Conservation (phyloP, 2,113 vertebrate species). For the Steatornis caripensis region DNA sequence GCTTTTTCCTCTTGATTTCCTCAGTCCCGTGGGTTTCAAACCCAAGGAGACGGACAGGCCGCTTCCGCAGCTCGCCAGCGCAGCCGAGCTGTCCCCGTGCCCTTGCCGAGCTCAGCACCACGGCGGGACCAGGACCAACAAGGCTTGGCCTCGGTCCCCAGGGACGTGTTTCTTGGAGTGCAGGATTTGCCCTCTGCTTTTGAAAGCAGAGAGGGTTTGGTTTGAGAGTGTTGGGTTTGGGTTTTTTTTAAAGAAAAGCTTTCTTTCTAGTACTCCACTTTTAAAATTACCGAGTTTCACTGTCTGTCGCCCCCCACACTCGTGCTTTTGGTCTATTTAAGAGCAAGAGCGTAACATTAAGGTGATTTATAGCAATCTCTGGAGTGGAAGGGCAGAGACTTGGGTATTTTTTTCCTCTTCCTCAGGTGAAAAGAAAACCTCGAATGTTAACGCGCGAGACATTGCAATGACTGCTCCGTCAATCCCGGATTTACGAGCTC, state of each 20-base stretch:
- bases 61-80: too few relatives aligned
- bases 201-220: too few relatives aligned
- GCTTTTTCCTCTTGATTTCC: too few relatives aligned
- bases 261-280: neutral
- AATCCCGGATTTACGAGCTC: constrained; percentile 48
- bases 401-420: neutral
- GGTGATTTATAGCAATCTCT: constrained; percentile 56
- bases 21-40: too few relatives aligned
- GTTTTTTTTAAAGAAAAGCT: neutral
- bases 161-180: neutral
- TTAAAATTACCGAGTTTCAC: neutral
- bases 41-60: too few relatives aligned
- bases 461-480: neutral
- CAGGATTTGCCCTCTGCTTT: too few relatives aligned
- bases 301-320: neutral
- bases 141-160: fast-evolving
- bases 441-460: constrained; percentile 8
- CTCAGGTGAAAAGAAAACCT: constrained; percentile 61
- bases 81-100: too few relatives aligned
- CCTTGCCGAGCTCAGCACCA: too few relatives aligned
- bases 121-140: neutral
- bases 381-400: constrained; percentile 17
- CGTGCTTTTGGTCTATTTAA: neutral
- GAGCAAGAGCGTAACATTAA: neutral
- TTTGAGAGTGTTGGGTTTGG: neutral